These are phyloP conservation scores for Prosopocoilus inquinatus DNA, from an alignment of 2,888 invertebrate species.

Conservation along the genomic window DNA sequence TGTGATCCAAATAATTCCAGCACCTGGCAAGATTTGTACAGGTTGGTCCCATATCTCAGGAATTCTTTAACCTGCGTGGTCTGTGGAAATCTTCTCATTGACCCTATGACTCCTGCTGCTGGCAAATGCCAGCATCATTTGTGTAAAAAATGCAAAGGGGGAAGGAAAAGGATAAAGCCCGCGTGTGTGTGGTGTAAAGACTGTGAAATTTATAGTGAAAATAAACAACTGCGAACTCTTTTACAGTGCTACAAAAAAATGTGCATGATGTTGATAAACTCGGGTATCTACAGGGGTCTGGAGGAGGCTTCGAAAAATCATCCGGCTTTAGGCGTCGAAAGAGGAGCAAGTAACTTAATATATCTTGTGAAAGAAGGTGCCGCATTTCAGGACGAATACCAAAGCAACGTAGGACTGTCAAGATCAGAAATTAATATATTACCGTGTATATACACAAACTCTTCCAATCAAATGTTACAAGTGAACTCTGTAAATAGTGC, in stretches of 20 bases:
- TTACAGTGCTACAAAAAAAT: conserved; percentile 87
- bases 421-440: conserved; percentile 73
- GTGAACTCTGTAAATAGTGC: conserved; percentile 19
- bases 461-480: conserved; percentile 55
- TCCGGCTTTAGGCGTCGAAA: conserved; percentile 53
- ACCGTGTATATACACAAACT: conserved; percentile 70
- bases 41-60: conserved; percentile 79
- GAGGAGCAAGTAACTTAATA: conserved; percentile 61
- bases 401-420: conserved; percentile 69
- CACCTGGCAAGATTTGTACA: conserved; percentile 78
- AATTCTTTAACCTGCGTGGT: conserved; percentile 88
- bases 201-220: conserved; percentile 78
- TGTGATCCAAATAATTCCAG: conserved; percentile 70
- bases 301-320: conserved; percentile 56
- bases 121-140: conserved; percentile 86
- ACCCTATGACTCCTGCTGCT: conserved; percentile 77
- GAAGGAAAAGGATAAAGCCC: conserved; percentile 80
- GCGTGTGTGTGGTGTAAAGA: conserved; percentile 84
- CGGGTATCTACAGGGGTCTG: conserved; percentile 66
- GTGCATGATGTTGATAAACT: conserved; percentile 78
- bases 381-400: conserved; percentile 72
- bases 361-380: conserved; percentile 80
- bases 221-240: conserved; percentile 75
- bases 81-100: conserved; percentile 78
- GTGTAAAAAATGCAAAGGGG: conserved; percentile 80